Evolutionary conservation across 1,140 invertebrate species (phyloP).

Genomic region (Saccostrea echinata): DNA sequence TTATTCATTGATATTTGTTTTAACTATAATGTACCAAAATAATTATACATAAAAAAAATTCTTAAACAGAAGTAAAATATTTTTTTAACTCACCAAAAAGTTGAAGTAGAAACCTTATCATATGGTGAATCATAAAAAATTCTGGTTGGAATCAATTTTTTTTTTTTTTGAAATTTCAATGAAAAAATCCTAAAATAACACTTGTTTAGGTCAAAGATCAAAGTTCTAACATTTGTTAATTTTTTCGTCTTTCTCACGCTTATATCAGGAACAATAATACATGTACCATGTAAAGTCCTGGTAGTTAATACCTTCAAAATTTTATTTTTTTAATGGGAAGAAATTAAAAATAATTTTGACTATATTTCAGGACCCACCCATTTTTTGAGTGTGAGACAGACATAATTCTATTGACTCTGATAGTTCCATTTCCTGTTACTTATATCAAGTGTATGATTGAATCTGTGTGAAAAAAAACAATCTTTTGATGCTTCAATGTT

Average conservation of each 20-base stretch:
- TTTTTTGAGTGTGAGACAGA: neutral
- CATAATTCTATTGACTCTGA: neutral
- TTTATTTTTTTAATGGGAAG: too few species aligned
- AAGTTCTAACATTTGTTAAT: neutral
- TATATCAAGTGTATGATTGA: neutral
- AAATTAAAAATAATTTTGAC: neutral
- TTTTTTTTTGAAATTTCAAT: neutral
- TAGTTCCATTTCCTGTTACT: neutral
- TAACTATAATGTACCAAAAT: neutral
- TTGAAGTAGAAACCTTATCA: neutral
- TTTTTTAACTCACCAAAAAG: neutral
- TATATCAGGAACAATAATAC: neutral
- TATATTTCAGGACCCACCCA: neutral
- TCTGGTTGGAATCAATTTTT: neutral
- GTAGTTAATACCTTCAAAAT: neutral
- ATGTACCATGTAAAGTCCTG: neutral
- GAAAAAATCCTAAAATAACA: conserved; percentile 22
- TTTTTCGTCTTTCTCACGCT: conserved; percentile 11
- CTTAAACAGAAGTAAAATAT: neutral
- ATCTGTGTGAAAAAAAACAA: conserved; percentile 17
- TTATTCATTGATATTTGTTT: neutral
- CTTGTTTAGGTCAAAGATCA: neutral
- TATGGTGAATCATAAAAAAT: neutral
- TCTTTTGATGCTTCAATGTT: neutral
- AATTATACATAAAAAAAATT: neutral